Conservation (phyloP, 2,888 invertebrate species). For the Rhabditophanes sp. region DNA sequence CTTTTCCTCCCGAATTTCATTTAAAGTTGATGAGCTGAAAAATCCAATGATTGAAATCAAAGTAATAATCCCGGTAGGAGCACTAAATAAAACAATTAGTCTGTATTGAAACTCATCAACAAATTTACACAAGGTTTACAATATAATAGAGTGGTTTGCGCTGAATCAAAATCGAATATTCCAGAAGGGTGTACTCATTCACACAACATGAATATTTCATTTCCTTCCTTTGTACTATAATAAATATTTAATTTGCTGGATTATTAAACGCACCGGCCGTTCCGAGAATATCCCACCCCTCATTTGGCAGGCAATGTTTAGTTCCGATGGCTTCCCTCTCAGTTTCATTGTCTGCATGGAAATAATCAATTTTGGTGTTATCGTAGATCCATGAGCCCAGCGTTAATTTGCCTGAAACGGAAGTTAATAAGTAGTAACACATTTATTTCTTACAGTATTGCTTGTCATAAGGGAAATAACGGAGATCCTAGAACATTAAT, state of each 20-base stretch:
- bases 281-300: conserved; percentile 31
- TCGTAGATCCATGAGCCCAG: conserved; percentile 40
- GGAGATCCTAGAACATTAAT: not conserved
- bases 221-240: conserved; percentile 18
- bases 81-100: too few relatives aligned
- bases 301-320: conserved; percentile 30
- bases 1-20: conserved; percentile 32
- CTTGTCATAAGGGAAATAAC: conserved; percentile 9
- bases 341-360: conserved; percentile 15
- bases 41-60: conserved; percentile 45
- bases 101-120: too few relatives aligned
- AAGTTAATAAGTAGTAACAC: too few relatives aligned
- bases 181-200: conserved; percentile 28
- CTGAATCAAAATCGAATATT: conserved; percentile 17
- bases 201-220: conserved; percentile 30
- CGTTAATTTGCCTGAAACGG: too few relatives aligned
- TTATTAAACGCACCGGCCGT: conserved; percentile 17
- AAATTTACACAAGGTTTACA: conserved; percentile 27
- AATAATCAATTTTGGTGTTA: conserved; percentile 33
- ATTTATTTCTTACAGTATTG: too few relatives aligned
- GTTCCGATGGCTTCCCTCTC: conserved; percentile 22
- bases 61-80: conserved; percentile 44
- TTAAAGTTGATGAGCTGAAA: conserved; percentile 24
- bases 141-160: conserved; percentile 31
- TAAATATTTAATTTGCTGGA: not conserved